Evolutionary conservation across 2,888 invertebrate genomes (phyloP), one percentile per base, ranked within the genome.

Genomic region (Auanema sp.): DNA sequence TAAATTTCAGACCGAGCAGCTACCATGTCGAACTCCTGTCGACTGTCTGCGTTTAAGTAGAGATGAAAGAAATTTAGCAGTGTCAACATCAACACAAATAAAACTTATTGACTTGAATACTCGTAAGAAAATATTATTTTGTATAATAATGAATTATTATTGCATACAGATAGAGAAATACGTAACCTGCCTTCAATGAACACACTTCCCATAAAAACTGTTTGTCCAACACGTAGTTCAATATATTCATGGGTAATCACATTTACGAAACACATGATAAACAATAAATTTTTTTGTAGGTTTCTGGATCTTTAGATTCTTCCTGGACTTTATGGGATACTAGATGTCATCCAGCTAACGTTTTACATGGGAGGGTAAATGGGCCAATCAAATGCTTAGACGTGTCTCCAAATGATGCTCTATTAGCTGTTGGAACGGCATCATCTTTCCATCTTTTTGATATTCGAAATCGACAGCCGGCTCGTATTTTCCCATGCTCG

Each of bases 251-350:
- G 60, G 60, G 60, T 60, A 41, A 58, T 16, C 43, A 18, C 18
- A 2, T 10, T 16, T 18, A 18, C 12, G 18, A 16, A 12, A 40
- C 33, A 24, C 6, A 16, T 23, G 12, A 16, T 18, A 42, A 12
- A 41, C 6, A 47, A 3, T 47, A 21, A 21, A 21, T 5, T 5
- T 18, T 10, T 47, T 52, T 60, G 25, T 25, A 60, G 60, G 47
- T 60, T 43, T 60, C 60, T 24, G 60, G 60, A 18, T 54, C 54
- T 18, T 24, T 60, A 11, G 60, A 60, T 23, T 60, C 60, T 1
- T 44, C 60, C 18, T 60, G 60, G 60, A 47, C 55, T n/a, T 54
- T 60, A 55, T 60, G 60, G 60, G 60, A 60, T 24, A 60, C 53
- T 21, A 53, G 60, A 23, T 60, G 54, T 25, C 60, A 60, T 54